A percentile compares a stretch with the other conserved stretches of the same genome.
These are phyloP conservation scores for Apodemia zela DNA, from an alignment of 2,888 invertebrate species.

Conservation along the genomic window DNA sequence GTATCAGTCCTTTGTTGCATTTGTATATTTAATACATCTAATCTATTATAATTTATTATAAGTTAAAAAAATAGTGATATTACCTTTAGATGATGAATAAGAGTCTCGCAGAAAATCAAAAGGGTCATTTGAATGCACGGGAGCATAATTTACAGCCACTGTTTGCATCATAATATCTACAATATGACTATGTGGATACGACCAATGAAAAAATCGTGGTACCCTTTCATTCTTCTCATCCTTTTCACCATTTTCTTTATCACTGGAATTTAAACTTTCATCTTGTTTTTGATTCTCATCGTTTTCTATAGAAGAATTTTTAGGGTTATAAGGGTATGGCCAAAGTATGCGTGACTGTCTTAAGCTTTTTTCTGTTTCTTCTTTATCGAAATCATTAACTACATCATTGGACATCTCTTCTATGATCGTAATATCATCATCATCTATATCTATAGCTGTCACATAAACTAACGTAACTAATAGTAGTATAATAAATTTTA, in stretches of 20 bases:
- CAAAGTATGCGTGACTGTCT: conserved; percentile 51
- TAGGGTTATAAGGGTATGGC: conserved; percentile 50
- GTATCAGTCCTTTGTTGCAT: no score
- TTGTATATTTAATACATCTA: no score
- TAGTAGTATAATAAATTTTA: conserved; percentile 29
- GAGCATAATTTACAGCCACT: conserved; percentile 47
- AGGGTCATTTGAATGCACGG: conserved; percentile 52
- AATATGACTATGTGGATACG: conserved; percentile 58
- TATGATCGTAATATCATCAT: conserved; percentile 43
- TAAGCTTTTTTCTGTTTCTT: conserved; percentile 29
- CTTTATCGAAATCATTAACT: conserved; percentile 29
- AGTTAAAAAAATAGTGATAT: not conserved
- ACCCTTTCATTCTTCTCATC: not conserved
- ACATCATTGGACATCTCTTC: conserved; percentile 40
- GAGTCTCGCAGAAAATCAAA: conserved; percentile 66
- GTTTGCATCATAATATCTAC: conserved; percentile 65
- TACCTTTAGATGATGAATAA: conserved; percentile 69
- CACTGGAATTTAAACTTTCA: not conserved
- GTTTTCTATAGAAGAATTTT: conserved; percentile 31
- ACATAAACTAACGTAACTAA: conserved; percentile 21
- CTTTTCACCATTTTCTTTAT: not conserved
- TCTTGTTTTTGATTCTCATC: conserved; percentile 18
- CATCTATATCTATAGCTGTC: conserved; percentile 38
- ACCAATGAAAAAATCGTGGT: conserved; percentile 22
- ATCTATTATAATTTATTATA: no score